Evolutionary conservation across 1,140 invertebrate genomes (phyloP).

Genomic region (Heterodera carotae): DNA sequence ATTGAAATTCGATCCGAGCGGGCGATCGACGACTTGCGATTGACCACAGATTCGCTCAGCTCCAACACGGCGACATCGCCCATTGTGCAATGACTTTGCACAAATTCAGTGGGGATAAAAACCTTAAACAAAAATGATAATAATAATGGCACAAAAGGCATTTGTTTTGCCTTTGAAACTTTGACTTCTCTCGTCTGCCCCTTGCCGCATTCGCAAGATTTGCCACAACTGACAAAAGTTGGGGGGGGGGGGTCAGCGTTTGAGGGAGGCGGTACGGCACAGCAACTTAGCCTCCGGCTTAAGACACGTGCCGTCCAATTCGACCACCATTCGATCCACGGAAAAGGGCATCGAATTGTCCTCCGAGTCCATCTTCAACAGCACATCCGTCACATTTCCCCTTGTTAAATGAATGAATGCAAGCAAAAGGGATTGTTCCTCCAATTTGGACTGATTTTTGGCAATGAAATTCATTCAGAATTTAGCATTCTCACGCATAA

Average conservation of each 20-base stretch:
- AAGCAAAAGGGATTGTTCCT: neutral
- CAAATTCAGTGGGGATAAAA: slow-evolving; percentile 18
- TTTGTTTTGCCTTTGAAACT: too few species aligned
- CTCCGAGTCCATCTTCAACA: slow-evolving; percentile 1
- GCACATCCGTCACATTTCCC: slow-evolving; percentile 1
- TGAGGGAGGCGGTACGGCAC: too few species aligned
- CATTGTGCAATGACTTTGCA: neutral
- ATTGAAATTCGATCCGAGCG: neutral
- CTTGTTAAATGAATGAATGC: neutral
- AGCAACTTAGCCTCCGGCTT: too few species aligned
- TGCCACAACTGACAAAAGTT: too few species aligned
- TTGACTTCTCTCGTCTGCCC: too few species aligned
- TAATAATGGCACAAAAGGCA: too few species aligned
- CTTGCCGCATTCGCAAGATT: too few species aligned
- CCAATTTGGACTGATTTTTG: neutral
- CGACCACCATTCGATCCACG: slow-evolving; percentile 9
- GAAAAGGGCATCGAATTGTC: neutral
- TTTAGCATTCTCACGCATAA: too few species aligned
- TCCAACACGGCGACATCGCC: slow-evolving; percentile 17
- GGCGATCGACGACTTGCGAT: neutral
- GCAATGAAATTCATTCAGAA: too few species aligned
- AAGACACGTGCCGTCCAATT: slow-evolving; percentile 17
- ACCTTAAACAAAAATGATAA: neutral
- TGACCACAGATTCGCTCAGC: neutral
- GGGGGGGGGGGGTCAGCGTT: too few species aligned